These are phyloP conservation scores for Drosophila miranda DNA, from an alignment of 1,140 invertebrate genomes.

Conservation along the genomic window DNA sequence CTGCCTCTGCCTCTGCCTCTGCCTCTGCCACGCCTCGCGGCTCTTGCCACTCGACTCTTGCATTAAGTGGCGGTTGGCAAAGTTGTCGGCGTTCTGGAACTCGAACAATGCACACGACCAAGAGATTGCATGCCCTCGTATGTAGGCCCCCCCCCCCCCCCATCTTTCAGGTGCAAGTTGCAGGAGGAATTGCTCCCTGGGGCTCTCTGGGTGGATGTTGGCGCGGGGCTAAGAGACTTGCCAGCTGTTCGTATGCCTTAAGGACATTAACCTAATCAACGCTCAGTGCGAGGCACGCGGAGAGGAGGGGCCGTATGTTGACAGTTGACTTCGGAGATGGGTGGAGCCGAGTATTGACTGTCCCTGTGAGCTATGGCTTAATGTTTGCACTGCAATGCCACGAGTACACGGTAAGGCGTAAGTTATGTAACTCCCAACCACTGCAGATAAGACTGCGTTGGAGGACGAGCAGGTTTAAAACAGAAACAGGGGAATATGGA, in stretches of 20 bases:
- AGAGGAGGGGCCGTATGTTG: not conserved
- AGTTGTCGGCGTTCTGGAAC: conserved; percentile 74
- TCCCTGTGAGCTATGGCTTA: conserved; percentile 48
- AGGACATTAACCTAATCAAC: conserved; percentile 78
- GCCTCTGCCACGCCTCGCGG: not conserved
- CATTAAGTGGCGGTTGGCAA: conserved; percentile 77
- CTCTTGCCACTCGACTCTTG: conserved; percentile 45
- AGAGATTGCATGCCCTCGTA: conserved; percentile 9
- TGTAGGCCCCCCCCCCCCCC: not conserved
- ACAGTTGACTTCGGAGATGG: no score
- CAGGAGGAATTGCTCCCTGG: conserved; percentile 11
- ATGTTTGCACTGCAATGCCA: conserved; percentile 31
- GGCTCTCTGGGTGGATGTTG: not conserved
- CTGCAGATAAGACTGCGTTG: no score
- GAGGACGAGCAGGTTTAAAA: no score
- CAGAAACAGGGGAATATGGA: no score
- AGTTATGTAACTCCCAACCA: no score
- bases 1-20: not conserved
- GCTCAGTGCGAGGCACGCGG: conserved; percentile 40
- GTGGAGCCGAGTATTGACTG: conserved; percentile 43
- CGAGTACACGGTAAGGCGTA: not conserved
- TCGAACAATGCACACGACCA: conserved; percentile 65
- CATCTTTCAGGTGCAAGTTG: conserved; percentile 34
- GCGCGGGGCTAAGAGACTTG: conserved; percentile 1
- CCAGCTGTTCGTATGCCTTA: conserved; percentile 67